phyloP scores from a whole-genome alignment of 2,888 invertebrate genomes.

The Nemotelus pantherinus region DNA sequence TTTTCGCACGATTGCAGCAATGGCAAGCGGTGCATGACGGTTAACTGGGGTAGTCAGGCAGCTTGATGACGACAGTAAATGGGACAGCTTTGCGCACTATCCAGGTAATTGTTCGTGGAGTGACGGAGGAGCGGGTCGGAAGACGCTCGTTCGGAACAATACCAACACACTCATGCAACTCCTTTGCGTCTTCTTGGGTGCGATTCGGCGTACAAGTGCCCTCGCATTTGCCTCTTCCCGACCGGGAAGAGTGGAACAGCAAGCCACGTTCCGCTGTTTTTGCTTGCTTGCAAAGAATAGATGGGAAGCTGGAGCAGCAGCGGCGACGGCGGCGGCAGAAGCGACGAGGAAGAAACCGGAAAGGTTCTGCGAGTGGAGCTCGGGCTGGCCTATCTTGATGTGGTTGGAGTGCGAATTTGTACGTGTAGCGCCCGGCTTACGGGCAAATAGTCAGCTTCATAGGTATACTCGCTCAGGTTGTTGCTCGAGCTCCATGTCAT shows the following conservation, averaged over 20 bases:
- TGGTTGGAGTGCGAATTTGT: slow-evolving; percentile 23
- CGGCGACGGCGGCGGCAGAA: slow-evolving; percentile 1
- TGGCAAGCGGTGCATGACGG: background rate
- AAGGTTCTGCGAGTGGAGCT: background rate
- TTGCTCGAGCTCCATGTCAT: slow-evolving; percentile 34
- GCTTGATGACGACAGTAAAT: slow-evolving; percentile 6
- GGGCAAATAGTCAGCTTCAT: background rate
- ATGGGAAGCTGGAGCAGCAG: background rate
- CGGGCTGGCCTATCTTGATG: slow-evolving; percentile 14
- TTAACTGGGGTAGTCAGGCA: slow-evolving; percentile 16
- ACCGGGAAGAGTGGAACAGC: background rate
- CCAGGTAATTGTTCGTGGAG: background rate
- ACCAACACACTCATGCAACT: background rate
- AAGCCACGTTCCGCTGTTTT: slow-evolving; percentile 11
- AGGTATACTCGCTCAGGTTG: slow-evolving; percentile 15
- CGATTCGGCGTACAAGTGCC: slow-evolving; percentile 25
- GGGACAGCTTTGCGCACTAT: slow-evolving; percentile 26
- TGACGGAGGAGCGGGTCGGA: slow-evolving; percentile 3
- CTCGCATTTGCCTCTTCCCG: background rate
- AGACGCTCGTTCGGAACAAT: slow-evolving; percentile 24
- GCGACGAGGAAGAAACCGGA: background rate
- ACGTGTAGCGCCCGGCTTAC: slow-evolving; percentile 2
- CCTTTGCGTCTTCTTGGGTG: background rate
- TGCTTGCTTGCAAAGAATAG: slow-evolving; percentile 8
- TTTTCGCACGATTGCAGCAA: slow-evolving; percentile 19